phyloP scores from a whole-genome alignment of 2,888 invertebrate genomes.

The Pharmacophagus antenor region DNA sequence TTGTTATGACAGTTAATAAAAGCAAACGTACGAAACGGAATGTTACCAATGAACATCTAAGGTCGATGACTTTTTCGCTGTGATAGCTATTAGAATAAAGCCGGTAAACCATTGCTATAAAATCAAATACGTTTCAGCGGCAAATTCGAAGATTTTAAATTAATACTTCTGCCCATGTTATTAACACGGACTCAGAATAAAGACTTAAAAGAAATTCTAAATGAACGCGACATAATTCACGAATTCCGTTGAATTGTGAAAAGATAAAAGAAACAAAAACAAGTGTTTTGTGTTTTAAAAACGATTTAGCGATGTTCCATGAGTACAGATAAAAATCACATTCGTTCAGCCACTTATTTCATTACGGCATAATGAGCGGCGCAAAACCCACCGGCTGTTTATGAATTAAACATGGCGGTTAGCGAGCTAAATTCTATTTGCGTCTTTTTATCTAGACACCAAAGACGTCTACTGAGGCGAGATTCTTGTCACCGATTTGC shows the following conservation, averaged over 20 bases:
- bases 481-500: constrained; percentile 64
- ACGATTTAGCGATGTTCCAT: constrained; percentile 6
- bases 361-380: constrained; percentile 46
- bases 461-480: constrained; percentile 48
- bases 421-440: constrained; percentile 39
- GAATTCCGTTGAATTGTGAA: neutral
- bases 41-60: too few relatives aligned
- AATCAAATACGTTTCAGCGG: too few relatives aligned
- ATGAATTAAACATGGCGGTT: constrained; percentile 36
- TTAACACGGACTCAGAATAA: too few relatives aligned
- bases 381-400: constrained; percentile 30
- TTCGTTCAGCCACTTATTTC: constrained; percentile 58
- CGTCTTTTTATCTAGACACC: constrained; percentile 38
- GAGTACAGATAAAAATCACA: constrained; percentile 36
- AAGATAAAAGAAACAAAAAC: constrained; percentile 1
- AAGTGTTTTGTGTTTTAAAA: neutral
- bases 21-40: too few relatives aligned
- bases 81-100: too few relatives aligned
- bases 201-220: too few relatives aligned
- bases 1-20: too few relatives aligned
- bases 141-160: too few relatives aligned
- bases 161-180: too few relatives aligned
- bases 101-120: too few relatives aligned
- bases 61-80: too few relatives aligned
- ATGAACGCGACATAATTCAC: neutral